A percentile compares a stretch with the other conserved stretches of the same genome.
These are phyloP conservation scores for Burhinus bistriatus DNA, from an alignment of 2,113 vertebrate genomes.

Conservation along the genomic window DNA sequence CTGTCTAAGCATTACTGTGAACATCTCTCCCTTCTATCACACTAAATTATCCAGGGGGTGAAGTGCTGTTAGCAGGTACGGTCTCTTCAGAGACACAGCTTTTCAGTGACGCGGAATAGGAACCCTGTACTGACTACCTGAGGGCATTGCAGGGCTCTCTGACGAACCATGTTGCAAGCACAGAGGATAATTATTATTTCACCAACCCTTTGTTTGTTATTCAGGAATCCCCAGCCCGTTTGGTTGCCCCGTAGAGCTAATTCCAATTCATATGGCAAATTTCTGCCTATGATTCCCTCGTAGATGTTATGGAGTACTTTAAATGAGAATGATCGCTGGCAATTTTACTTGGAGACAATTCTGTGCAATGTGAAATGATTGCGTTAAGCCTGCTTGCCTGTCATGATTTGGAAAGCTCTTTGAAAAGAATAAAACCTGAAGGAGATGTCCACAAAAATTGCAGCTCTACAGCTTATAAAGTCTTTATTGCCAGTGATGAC, in stretches of 20 bases:
- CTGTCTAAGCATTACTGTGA: not conserved
- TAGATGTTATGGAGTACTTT: not conserved
- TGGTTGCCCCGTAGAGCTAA: not conserved
- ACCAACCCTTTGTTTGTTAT: not conserved
- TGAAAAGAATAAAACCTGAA: not conserved
- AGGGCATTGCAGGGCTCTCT: not conserved
- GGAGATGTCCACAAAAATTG: not conserved
- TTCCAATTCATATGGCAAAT: not conserved
- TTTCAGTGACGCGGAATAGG: not conserved
- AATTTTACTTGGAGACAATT: slow-evolving; percentile 28
- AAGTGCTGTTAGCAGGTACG: not conserved
- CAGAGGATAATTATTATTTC: not conserved
- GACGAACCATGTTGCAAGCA: not conserved
- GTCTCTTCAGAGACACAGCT: not conserved
- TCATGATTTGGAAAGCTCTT: not conserved
- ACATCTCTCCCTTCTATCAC: not conserved
- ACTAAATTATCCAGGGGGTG: not conserved
- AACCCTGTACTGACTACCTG: not conserved
- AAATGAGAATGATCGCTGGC: not conserved
- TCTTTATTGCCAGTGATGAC: not conserved
- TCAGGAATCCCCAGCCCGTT: not conserved
- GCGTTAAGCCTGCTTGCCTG: not conserved
- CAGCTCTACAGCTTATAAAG: not conserved
- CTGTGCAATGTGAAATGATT: not conserved
- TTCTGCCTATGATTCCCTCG: not conserved